Conservation (phyloP, 2,113 vertebrate species). For the Tichodroma muraria region DNA sequence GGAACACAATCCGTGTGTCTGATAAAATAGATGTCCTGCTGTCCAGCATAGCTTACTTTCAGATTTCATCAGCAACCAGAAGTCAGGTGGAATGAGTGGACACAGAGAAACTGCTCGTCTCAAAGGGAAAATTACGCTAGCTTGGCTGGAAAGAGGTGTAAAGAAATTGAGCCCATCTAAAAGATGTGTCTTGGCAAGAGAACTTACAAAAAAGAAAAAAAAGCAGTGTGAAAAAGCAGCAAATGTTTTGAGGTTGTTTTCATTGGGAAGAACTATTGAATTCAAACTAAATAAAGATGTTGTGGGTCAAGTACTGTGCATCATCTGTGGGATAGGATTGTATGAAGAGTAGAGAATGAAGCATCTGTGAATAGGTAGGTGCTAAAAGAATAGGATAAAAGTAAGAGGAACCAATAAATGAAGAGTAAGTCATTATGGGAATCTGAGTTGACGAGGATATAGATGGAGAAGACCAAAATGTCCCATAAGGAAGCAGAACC, state of each 20-base stretch:
- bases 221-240: neutral
- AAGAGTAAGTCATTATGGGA: neutral
- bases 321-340: neutral
- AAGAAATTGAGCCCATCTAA: neutral
- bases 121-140: neutral
- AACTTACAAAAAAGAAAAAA: neutral
- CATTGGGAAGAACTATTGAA: neutral
- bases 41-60: neutral
- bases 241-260: neutral
- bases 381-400: neutral
- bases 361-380: neutral
- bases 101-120: neutral
- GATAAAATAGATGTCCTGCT: neutral
- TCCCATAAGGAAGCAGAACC: neutral
- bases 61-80: neutral
- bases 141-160: neutral
- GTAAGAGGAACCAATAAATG: neutral
- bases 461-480: neutral
- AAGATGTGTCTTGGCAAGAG: neutral
- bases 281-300: neutral
- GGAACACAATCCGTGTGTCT: neutral
- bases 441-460: neutral
- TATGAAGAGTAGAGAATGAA: neutral
- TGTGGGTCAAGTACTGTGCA: neutral
- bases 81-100: neutral